Evolutionary conservation across 2,797 vertebrate genomes (phyloP).

Genomic region (Tokudaia tokunoshimensis): DNA sequence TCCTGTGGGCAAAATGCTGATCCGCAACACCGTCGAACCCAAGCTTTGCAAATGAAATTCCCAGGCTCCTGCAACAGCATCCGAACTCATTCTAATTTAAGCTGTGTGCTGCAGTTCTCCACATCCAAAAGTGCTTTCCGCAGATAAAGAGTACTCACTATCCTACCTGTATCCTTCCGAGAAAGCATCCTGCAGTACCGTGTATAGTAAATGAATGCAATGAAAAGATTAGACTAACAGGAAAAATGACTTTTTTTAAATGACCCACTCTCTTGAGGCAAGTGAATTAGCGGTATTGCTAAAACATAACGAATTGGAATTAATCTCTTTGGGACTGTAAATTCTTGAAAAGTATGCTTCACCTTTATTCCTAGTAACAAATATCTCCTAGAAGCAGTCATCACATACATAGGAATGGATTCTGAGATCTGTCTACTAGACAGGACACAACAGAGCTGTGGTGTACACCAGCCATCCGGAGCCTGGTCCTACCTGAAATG

Average conservation of each 20-base stretch:
- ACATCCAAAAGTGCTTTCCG: neutral
- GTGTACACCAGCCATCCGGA: neutral
- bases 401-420: neutral
- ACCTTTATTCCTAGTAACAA: neutral
- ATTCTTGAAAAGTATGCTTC: neutral
- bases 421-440: neutral
- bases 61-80: neutral
- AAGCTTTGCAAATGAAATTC: neutral
- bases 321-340: conserved; percentile 7
- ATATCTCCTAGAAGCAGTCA: neutral
- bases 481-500: neutral
- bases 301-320: conserved; percentile 1
- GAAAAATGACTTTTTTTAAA: neutral
- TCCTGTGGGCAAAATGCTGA: neutral
- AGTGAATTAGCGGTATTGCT: neutral
- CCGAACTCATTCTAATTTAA: neutral
- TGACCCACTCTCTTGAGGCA: neutral
- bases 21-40: neutral
- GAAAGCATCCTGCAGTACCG: neutral
- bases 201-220: neutral
- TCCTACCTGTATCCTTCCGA: neutral
- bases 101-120: neutral
- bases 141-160: neutral
- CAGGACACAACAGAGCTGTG: neutral
- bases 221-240: neutral